These are phyloP conservation scores for Chloroceryle inda DNA, from an alignment of 2,797 vertebrate species.

Conservation along the genomic window DNA sequence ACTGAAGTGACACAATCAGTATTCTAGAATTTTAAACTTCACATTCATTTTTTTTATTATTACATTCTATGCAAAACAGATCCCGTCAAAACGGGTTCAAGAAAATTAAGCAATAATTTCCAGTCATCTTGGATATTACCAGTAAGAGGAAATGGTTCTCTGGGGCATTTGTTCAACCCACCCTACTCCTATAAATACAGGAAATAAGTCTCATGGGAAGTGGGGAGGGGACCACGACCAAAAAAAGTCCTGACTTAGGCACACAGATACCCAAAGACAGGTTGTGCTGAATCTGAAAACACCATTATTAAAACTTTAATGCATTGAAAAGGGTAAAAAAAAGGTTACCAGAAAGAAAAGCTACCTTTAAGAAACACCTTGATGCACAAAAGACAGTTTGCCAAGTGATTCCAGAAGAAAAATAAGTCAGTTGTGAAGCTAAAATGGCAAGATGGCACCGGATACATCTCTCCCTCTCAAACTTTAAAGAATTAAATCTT, in stretches of 20 bases:
- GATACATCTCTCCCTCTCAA: background rate
- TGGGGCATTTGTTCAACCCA: background rate
- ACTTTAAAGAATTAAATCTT: background rate
- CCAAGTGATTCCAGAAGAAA: background rate
- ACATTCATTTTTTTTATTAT: background rate
- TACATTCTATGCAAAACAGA: background rate
- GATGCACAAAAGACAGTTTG: background rate
- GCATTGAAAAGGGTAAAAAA: background rate
- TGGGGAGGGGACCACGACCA: too few relatives aligned
- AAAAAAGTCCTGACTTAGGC: background rate
- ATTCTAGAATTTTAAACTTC: background rate
- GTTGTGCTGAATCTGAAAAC: background rate
- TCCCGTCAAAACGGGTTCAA: background rate
- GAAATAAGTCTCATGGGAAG: background rate
- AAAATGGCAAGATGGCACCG: background rate
- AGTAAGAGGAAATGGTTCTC: background rate
- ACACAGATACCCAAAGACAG: background rate
- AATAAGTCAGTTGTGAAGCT: background rate
- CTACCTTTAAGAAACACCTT: background rate
- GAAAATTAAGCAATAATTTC: background rate
- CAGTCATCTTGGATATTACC: background rate
- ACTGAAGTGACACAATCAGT: background rate
- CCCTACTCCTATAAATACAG: background rate
- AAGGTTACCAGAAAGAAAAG: background rate
- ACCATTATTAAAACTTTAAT: background rate